Conservation (phyloP, 2,113 vertebrate species). For the Oceanites oceanicus region DNA sequence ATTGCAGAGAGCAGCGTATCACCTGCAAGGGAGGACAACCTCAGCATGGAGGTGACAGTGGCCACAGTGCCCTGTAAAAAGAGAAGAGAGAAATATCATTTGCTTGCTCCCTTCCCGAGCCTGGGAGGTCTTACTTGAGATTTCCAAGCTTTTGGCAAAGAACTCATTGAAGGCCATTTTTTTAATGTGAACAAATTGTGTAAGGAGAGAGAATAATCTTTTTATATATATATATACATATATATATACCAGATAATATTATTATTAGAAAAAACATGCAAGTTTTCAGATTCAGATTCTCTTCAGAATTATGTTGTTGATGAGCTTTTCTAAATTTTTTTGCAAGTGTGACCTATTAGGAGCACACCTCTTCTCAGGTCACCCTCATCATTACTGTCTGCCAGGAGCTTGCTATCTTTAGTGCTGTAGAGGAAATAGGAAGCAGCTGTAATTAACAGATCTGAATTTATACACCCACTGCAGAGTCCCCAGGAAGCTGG, state of each 20-base stretch:
- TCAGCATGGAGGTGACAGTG: accelerated
- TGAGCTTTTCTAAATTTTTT: neutral
- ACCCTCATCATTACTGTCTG: neutral
- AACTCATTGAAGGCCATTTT: neutral
- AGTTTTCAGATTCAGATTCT: neutral
- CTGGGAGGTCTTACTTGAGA: neutral
- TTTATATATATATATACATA: no score
- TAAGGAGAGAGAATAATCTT: neutral
- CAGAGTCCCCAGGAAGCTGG: neutral
- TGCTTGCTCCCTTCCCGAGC: neutral
- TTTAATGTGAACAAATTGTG: neutral
- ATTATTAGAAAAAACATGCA: neutral
- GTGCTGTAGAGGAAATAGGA: neutral
- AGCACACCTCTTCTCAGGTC: neutral
- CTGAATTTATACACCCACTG: neutral
- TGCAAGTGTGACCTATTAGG: neutral
- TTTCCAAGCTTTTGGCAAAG: neutral
- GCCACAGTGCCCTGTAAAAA: accelerated
- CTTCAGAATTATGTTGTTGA: neutral
- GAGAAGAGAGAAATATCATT: neutral
- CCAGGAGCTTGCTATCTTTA: neutral
- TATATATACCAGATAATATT: accelerated
- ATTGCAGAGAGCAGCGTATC: neutral
- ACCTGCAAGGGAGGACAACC: neutral
- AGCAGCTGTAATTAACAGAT: neutral